These are phyloP conservation scores for Aurelia aurita complex sp. Pacific DNA, from an alignment of 30 jellyfish, hydroid and myxozoan species.

Conservation along the genomic window DNA sequence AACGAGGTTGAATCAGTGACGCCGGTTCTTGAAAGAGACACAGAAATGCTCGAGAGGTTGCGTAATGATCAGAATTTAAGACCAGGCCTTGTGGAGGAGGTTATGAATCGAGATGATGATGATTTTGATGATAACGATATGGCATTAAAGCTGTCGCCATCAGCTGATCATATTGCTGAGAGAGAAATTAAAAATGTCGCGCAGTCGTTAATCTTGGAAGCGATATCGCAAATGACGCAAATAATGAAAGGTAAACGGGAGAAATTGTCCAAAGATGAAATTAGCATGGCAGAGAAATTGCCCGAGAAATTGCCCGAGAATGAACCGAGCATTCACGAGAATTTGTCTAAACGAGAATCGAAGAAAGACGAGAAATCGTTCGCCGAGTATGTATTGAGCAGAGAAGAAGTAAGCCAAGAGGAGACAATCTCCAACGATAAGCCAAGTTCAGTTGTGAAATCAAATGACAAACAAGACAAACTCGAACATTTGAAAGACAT, in stretches of 20 bases:
- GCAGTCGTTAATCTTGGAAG: slow-evolving; percentile 34
- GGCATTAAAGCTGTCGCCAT: background rate
- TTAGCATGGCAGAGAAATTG: background rate
- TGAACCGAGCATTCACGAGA: background rate
- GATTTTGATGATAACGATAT: background rate
- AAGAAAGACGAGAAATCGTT: no score
- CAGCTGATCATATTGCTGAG: slow-evolving; percentile 1
- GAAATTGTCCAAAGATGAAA: background rate
- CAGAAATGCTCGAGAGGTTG: slow-evolving; percentile 13
- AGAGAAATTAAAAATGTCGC: slow-evolving; percentile 26
- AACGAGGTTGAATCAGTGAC: background rate
- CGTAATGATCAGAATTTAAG: background rate
- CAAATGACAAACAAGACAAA: no score
- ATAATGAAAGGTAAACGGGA: slow-evolving; percentile 24
- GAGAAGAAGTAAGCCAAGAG: no score
- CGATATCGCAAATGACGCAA: slow-evolving; percentile 61
- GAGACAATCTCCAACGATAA: no score
- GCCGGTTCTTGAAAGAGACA: slow-evolving; percentile 20
- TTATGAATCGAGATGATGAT: slow-evolving; percentile 21
- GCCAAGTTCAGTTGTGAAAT: no score
- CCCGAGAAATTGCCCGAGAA: background rate
- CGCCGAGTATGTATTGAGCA: no score
- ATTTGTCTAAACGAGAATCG: no score
- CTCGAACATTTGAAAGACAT: no score
- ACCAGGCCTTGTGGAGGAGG: slow-evolving; percentile 13